A percentile compares a stretch with the other conserved stretches of the same genome.
Evolutionary conservation across 2,888 invertebrate genomes (phyloP).

Genomic region (Eurois occulta): DNA sequence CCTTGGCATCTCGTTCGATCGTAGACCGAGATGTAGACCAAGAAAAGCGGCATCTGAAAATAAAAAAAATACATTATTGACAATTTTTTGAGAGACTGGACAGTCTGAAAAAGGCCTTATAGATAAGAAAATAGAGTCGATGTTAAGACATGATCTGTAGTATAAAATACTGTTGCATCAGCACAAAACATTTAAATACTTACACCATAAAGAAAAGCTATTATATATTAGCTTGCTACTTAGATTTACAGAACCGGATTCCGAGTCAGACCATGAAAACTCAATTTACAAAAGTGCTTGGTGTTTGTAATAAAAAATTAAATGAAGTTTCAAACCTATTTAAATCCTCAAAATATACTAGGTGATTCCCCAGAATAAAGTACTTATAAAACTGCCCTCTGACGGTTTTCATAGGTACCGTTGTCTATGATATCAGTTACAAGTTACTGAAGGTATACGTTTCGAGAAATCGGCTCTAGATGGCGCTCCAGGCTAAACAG

Average conservation of each 20-base stretch:
- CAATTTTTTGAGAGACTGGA: not conserved
- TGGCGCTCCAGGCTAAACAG: conserved; percentile 38
- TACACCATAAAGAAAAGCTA: not conserved
- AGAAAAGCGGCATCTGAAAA: not conserved
- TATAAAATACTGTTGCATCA: too few relatives aligned
- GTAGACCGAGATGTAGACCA: not conserved
- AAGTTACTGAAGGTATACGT: not conserved
- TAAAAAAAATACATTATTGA: not conserved
- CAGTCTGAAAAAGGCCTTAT: too few relatives aligned
- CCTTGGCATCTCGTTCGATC: not conserved
- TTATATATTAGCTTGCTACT: too few relatives aligned
- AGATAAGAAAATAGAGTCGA: not conserved
- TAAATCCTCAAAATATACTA: not conserved
- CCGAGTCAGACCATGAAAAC: too few relatives aligned
- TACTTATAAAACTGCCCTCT: conserved; percentile 45
- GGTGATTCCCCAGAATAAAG: not conserved
- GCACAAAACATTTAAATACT: not conserved
- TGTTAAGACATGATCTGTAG: not conserved
- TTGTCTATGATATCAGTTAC: not conserved
- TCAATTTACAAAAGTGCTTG: not conserved
- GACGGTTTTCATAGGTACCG: conserved; percentile 8
- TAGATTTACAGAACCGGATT: not conserved
- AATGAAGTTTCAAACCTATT: not conserved
- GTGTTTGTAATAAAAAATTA: not conserved
- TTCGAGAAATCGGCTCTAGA: conserved; percentile 21